Evolutionary conservation across 2,113 vertebrate species (phyloP), one percentile per base, ranked within the genome.

Genomic region (Odocoileus virginianus): DNA sequence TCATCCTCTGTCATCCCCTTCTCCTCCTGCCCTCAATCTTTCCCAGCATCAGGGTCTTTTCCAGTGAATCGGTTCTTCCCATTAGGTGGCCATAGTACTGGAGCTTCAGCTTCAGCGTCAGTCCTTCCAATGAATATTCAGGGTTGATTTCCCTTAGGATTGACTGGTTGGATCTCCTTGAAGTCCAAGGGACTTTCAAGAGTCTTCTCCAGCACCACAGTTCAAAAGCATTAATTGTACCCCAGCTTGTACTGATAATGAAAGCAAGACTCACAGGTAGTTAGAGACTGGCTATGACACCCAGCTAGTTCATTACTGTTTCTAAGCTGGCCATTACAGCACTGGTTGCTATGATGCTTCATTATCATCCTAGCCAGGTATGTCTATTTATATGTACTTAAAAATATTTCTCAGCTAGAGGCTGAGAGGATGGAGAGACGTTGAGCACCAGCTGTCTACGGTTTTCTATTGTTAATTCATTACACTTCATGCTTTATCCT

Each of bases 381-480:
- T 47, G 81, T 85, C 95, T 97, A 74, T 95, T 97, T 94, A 78
- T 96, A 91, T 60, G 76, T 89, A 78, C 88, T 93, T 92, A 16
- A 52, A 67, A 27, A 4, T 82, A 64, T 52, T 90, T 78, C 91
- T 90, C 76, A 30, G 96, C 87, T 78, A 95, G 97, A 98, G 98
- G 92, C 45, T 10, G 71, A 94, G 93, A 74, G 95, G 95, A 88
- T 91, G 88, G 98, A 98, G 97, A 96, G 97, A 97, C 93, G 86
- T 74, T 97, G 98, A 74, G 97, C 98, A 98, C 98, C 98, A 99
- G 98, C 99, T 98, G 99, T 98, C 98, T 98, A 88, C 54, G 95
- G 98, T 96, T 98, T 81, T 98, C 95, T 97, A 98, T 98, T 98
- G 98, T 98, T 99, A 99, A 99, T 99, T 99, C 98, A 99, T 99